Percentiles rank a stretch among this genome's conserved stretches.
Conservation (phyloP, 2,888 invertebrate genomes). For the Myathropa florea region DNA sequence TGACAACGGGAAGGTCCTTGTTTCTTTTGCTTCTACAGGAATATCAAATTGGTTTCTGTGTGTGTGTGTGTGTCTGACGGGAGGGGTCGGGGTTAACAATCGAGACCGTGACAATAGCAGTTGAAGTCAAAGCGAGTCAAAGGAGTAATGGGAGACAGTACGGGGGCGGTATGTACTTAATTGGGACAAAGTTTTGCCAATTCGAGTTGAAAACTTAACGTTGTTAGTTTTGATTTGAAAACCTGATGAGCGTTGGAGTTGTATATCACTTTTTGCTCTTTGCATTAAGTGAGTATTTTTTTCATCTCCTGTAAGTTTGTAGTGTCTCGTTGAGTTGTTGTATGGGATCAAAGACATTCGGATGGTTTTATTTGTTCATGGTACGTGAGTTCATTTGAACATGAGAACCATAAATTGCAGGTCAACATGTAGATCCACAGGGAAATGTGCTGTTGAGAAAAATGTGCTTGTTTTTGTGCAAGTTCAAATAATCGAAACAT, state of each 20-base stretch:
- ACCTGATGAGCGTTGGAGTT: background rate
- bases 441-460: no score
- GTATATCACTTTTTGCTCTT: background rate
- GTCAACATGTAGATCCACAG: background rate
- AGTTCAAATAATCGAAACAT: no score
- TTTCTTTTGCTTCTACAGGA: background rate
- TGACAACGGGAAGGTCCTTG: conserved; percentile 35
- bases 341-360: background rate
- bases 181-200: background rate
- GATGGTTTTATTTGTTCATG: background rate
- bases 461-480: no score
- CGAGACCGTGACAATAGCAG: background rate
- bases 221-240: background rate
- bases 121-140: background rate
- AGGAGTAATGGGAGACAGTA: background rate
- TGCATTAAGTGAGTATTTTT: background rate
- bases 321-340: background rate
- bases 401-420: no score
- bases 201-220: background rate
- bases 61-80: background rate
- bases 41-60: background rate
- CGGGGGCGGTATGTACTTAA: background rate
- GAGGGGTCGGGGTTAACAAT: background rate
- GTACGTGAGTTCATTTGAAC: background rate
- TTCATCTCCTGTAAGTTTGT: background rate